These are phyloP conservation scores for Acanthaster planci DNA, from an alignment of 35 echinoderm and acorn worm species.

Conservation along the genomic window DNA sequence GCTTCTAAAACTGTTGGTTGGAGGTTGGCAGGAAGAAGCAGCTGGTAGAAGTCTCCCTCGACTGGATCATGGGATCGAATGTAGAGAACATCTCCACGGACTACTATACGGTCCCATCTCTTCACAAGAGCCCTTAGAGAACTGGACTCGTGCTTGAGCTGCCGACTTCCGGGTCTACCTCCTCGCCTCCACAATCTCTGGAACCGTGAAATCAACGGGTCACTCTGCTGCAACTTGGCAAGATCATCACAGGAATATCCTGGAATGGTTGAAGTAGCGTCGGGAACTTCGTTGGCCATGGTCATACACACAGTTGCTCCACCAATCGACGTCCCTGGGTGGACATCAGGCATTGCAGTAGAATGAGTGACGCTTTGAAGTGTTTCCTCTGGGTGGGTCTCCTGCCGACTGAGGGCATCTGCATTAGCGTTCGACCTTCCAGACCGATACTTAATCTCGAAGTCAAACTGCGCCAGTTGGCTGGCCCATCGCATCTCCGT, in stretches of 20 bases:
- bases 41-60: not conserved
- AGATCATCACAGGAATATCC: no score
- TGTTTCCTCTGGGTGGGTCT: not conserved
- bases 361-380: no score
- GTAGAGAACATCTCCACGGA: constrained; percentile 49
- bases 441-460: constrained; percentile 43
- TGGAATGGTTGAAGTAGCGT: no score
- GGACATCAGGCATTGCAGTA: no score
- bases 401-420: constrained; percentile 52
- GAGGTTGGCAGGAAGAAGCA: constrained; percentile 40
- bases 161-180: not conserved
- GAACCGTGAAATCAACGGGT: not conserved
- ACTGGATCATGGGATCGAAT: not conserved
- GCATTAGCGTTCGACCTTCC: constrained; percentile 53
- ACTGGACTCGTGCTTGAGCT: constrained; percentile 34
- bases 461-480: constrained; percentile 57
- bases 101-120: constrained; percentile 12
- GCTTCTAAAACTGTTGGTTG: constrained; percentile 29
- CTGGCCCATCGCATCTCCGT: constrained; percentile 53
- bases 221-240: no score
- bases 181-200: not conserved
- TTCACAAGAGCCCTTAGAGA: constrained; percentile 18
- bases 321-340: no score
- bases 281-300: no score
- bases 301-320: no score